Conservation (phyloP, 2,797 vertebrate species). For the Xiphophorus birchmanni region DNA sequence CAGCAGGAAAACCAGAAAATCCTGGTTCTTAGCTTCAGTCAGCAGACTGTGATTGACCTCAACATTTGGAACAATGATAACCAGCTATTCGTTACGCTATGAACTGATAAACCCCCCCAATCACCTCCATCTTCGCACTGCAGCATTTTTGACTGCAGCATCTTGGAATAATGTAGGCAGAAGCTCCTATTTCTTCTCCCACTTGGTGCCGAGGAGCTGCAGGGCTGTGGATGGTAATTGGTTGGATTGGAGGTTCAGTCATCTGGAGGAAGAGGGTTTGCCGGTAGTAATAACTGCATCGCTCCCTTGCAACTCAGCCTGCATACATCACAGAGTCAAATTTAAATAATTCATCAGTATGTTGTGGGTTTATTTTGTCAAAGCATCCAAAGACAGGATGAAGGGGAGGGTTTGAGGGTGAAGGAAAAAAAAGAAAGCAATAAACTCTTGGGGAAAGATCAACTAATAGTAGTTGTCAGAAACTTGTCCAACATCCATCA, state of each 20-base stretch:
- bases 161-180: slow-evolving; percentile 45
- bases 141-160: slow-evolving; percentile 46
- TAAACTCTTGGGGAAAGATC: slow-evolving; percentile 57
- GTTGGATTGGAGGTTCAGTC: slow-evolving; percentile 68
- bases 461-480: slow-evolving; percentile 69
- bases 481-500: slow-evolving; percentile 67
- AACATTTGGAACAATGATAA: slow-evolving; percentile 46
- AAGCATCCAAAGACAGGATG: slow-evolving; percentile 60
- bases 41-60: slow-evolving; percentile 17
- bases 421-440: slow-evolving; percentile 34
- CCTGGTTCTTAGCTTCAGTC: neutral
- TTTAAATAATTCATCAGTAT: slow-evolving; percentile 78
- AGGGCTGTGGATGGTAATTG: slow-evolving; percentile 66
- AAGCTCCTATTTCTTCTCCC: slow-evolving; percentile 38
- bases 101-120: slow-evolving; percentile 51
- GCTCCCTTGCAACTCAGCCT: slow-evolving; percentile 54
- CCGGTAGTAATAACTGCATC: slow-evolving; percentile 58
- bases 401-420: slow-evolving; percentile 46
- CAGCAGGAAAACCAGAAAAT: slow-evolving; percentile 5
- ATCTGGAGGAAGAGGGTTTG: slow-evolving; percentile 54
- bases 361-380: slow-evolving; percentile 76
- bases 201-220: slow-evolving; percentile 41
- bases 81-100: slow-evolving; percentile 34
- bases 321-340: slow-evolving; percentile 76
- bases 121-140: slow-evolving; percentile 44